Conservation (phyloP, 2,113 vertebrate species). For the Ailurus styani region DNA sequence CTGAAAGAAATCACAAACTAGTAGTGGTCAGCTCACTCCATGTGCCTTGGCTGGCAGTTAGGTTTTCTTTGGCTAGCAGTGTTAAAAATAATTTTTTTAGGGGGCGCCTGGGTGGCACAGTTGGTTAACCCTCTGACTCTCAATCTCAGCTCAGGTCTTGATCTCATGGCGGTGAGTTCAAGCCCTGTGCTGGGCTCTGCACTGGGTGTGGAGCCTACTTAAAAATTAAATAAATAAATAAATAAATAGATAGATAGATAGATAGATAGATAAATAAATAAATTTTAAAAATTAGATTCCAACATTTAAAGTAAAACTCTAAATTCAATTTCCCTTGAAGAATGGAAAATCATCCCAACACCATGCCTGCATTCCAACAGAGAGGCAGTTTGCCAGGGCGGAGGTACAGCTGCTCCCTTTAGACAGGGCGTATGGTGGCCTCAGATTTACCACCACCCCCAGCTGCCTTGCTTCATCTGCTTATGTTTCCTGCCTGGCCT, state of each 20-base stretch:
- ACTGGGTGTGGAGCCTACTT: background rate
- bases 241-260: too few relatives aligned
- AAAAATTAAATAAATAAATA: background rate
- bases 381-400: background rate
- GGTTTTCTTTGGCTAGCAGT: background rate
- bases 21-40: background rate
- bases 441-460: background rate
- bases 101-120: background rate
- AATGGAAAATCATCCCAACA: background rate
- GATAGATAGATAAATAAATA: too few relatives aligned
- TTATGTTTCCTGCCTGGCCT: background rate
- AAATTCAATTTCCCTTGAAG: conserved; percentile 2
- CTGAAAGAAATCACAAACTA: background rate
- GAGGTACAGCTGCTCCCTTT: conserved; percentile 33
- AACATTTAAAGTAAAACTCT: conserved; percentile 42
- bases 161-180: background rate
- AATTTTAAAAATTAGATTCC: background rate
- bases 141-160: background rate
- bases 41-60: background rate
- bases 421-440: background rate
- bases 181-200: background rate
- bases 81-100: background rate
- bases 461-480: conserved; percentile 28
- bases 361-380: conserved; percentile 43
- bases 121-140: background rate